phyloP scores from a whole-genome alignment of 35 echinoderm and acorn worm species.

The Apostichopus parvimensis region DNA sequence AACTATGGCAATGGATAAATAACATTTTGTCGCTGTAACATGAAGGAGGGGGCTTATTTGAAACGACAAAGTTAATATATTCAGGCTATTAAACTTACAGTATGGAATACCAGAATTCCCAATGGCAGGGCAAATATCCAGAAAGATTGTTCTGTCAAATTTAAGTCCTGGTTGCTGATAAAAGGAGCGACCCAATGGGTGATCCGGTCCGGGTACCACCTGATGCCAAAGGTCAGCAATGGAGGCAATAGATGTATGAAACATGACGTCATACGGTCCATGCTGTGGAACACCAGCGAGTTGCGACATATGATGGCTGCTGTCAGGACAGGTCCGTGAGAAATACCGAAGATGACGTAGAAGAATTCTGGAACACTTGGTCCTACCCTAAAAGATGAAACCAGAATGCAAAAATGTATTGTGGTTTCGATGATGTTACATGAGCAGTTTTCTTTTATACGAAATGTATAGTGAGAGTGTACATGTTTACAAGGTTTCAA shows the following conservation, averaged over 20 bases:
- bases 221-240: slow-evolving; percentile 44
- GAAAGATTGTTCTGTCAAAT: neutral
- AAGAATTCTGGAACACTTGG: slow-evolving; percentile 26
- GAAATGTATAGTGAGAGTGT: no score
- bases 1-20: no score
- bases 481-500: no score
- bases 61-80: neutral
- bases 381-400: slow-evolving; percentile 2
- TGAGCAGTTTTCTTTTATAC: neutral
- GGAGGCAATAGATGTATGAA: slow-evolving; percentile 62
- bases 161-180: neutral
- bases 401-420: no score
- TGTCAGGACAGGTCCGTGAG: slow-evolving; percentile 56
- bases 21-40: no score
- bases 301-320: slow-evolving; percentile 54
- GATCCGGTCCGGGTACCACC: slow-evolving; percentile 52
- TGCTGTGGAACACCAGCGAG: slow-evolving; percentile 61
- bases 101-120: neutral
- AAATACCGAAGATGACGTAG: slow-evolving; percentile 28
- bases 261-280: slow-evolving; percentile 60
- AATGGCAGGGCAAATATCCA: neutral
- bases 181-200: slow-evolving; percentile 9
- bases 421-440: neutral
- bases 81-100: neutral
- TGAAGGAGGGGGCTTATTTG: no score